phyloP scores from a whole-genome alignment of 1,140 invertebrate species.

The Mercenaria mercenaria region DNA sequence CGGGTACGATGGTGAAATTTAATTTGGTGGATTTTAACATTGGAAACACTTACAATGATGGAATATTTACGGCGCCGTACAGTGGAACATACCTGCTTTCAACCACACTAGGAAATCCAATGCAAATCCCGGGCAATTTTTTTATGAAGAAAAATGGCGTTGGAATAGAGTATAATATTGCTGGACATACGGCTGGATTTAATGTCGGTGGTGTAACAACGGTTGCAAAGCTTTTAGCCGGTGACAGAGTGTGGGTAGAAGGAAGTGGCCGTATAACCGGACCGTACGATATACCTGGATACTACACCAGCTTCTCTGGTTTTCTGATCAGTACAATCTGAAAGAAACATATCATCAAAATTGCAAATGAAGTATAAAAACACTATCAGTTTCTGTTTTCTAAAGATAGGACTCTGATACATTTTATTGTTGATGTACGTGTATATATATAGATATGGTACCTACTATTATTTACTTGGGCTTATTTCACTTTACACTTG shows the following conservation, averaged over 20 bases:
- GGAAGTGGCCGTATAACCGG: neutral
- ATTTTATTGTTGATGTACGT: no score
- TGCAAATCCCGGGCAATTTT: neutral
- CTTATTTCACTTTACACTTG: no score
- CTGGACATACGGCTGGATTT: neutral
- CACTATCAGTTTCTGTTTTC: no score
- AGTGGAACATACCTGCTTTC: neutral
- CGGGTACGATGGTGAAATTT: neutral
- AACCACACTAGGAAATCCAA: neutral
- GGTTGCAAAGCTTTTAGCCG: neutral
- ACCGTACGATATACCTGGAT: neutral
- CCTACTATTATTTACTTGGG: no score
- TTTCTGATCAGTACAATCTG: neutral
- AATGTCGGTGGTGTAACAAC: neutral
- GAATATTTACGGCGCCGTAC: neutral
- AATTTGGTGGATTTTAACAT: neutral
- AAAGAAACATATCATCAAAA: no score
- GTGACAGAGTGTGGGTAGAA: neutral
- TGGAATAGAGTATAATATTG: neutral
- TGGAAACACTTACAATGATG: neutral
- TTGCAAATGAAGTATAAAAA: no score
- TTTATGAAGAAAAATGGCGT: neutral
- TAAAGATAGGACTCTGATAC: no score
- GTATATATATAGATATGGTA: no score
- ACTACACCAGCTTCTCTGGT: neutral